Evolutionary conservation across 2,113 vertebrate genomes (phyloP).

Genomic region (Muntiacus reevesi): DNA sequence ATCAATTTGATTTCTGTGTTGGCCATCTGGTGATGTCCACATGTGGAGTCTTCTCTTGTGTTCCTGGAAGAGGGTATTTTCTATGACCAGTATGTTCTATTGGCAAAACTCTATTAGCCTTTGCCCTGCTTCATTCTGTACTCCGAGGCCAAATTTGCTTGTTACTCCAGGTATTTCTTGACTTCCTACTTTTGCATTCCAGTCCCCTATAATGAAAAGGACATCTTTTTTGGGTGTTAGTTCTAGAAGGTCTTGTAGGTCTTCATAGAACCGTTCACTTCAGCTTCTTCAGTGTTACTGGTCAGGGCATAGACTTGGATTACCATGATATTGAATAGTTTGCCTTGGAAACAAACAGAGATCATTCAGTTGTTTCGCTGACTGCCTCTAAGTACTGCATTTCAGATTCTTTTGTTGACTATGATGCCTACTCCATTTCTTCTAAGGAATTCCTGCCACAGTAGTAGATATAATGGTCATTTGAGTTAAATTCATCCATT

Average conservation of each 20-base stretch:
- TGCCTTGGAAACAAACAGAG: not conserved
- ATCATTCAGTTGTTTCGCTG: not conserved
- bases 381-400: not conserved
- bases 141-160: not conserved
- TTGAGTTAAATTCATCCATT: not conserved
- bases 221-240: not conserved
- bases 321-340: not conserved
- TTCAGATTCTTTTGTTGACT: not conserved
- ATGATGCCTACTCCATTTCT: not conserved
- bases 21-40: not conserved
- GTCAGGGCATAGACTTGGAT: not conserved
- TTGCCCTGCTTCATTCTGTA: not conserved
- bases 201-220: not conserved
- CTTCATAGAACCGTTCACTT: not conserved
- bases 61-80: not conserved
- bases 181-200: not conserved
- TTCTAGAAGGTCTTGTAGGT: not conserved
- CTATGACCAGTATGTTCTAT: not conserved
- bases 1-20: not conserved
- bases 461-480: not conserved
- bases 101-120: not conserved
- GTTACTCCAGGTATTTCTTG: not conserved
- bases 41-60: no score
- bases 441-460: not conserved
- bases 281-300: not conserved